Percentiles rank a stretch among this genome's conserved stretches.
Evolutionary conservation across 2,888 invertebrate species (phyloP).

Genomic region (Isoperla grammatica): DNA sequence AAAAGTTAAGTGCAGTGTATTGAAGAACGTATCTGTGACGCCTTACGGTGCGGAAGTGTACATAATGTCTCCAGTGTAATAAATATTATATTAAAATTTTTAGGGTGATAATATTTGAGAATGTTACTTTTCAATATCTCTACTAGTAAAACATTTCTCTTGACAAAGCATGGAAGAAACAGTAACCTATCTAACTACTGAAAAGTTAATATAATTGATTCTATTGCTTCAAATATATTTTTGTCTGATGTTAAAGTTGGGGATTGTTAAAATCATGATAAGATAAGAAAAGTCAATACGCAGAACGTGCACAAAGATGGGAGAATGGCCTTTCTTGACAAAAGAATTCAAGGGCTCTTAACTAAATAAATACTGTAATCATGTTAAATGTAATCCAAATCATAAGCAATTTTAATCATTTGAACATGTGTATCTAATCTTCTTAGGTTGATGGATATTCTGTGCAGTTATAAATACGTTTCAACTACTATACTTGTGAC

Average conservation of each 20-base stretch:
- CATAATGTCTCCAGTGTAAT: conserved; percentile 9
- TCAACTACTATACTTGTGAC: no score
- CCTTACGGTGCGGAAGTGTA: conserved; percentile 9
- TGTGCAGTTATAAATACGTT: no score
- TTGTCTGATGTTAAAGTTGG: conserved; percentile 18
- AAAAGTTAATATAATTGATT: conserved; percentile 12
- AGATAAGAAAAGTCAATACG: neutral
- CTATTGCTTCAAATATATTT: conserved; percentile 22
- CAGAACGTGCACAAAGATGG: no score
- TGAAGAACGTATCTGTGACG: conserved; percentile 14
- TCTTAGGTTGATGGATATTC: no score
- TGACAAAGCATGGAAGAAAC: neutral
- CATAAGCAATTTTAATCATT: no score
- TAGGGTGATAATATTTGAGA: no score
- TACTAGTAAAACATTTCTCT: conserved; percentile 2
- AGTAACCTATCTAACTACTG: conserved; percentile 7
- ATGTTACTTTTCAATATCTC: no score
- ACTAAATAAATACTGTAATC: no score
- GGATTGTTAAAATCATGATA: conserved; percentile 15
- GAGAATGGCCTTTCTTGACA: no score
- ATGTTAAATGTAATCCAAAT: no score
- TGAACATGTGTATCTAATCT: no score
- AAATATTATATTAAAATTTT: neutral
- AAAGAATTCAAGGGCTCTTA: no score
- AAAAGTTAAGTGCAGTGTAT: conserved; percentile 9